These are phyloP conservation scores for Siniperca knerii DNA, from an alignment of 2,113 vertebrate species.

Conservation along the genomic window DNA sequence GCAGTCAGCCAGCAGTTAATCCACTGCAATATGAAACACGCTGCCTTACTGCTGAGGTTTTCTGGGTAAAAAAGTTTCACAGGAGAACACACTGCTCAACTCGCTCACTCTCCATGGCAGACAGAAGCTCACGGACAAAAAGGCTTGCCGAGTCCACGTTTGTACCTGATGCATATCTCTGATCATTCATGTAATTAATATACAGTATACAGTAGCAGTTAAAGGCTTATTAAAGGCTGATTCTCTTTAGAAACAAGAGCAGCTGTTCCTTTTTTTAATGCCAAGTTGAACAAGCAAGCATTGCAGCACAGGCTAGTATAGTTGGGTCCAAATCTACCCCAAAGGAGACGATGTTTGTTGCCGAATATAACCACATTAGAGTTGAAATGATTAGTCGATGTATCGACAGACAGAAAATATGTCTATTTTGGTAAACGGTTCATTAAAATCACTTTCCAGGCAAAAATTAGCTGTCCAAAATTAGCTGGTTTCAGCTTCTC, in stretches of 20 bases:
- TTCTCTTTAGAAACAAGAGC: not conserved
- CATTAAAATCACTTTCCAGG: not conserved
- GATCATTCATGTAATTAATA: not conserved
- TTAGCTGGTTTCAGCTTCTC: not conserved
- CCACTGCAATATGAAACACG: constrained; percentile 43
- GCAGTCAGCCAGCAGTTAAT: constrained; percentile 16
- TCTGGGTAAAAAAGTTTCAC: constrained; percentile 53
- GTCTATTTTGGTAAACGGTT: too few species aligned
- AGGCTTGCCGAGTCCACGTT: not conserved
- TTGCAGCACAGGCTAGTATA: not conserved
- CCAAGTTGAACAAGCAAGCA: not conserved
- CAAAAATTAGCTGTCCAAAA: not conserved
- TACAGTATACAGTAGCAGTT: not conserved
- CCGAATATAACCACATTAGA: not conserved
- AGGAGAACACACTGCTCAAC: constrained; percentile 69
- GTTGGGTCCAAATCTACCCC: not conserved
- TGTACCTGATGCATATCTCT: not conserved
- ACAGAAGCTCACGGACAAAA: constrained; percentile 35
- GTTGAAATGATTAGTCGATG: not conserved
- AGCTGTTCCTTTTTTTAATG: not conserved
- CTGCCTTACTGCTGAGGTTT: constrained; percentile 25
- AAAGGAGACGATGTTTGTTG: not conserved
- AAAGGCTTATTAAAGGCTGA: not conserved
- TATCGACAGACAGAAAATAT: not conserved
- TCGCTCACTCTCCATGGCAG: not conserved